Evolutionary conservation across 2,797 vertebrate genomes (phyloP).

Genomic region (Arnoldichthys spilopterus): DNA sequence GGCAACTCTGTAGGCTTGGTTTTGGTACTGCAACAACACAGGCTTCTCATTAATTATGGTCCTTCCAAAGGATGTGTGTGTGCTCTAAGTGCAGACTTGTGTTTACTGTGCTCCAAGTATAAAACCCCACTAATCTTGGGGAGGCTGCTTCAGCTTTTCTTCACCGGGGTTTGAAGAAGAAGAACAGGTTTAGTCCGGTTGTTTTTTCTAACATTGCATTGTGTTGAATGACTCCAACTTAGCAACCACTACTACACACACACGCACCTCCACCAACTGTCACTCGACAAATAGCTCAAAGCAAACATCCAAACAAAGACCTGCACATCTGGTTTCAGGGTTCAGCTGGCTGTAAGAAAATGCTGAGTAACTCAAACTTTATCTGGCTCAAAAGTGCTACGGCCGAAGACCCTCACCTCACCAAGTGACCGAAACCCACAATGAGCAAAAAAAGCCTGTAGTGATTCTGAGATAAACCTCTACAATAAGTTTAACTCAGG

Average conservation of each 20-base stretch:
- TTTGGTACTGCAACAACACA: neutral
- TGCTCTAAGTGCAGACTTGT: no score
- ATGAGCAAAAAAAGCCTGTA: no score
- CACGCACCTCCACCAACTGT: slow-evolving; percentile 26
- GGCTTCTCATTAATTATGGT: neutral
- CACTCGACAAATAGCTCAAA: slow-evolving; percentile 33
- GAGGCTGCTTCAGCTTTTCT: neutral
- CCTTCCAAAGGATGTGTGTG: neutral
- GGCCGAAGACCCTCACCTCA: neutral
- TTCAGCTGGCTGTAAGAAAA: neutral
- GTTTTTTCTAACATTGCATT: neutral
- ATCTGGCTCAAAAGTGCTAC: neutral
- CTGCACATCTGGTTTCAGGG: slow-evolving; percentile 35
- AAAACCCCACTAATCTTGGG: neutral
- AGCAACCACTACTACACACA: slow-evolving; percentile 22
- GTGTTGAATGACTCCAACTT: neutral
- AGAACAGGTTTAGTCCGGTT: neutral
- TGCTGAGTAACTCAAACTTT: neutral
- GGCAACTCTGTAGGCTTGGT: neutral
- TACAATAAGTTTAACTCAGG: no score
- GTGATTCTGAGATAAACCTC: no score
- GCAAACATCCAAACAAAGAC: slow-evolving; percentile 49
- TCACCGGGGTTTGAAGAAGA: neutral
- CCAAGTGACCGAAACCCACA: neutral
- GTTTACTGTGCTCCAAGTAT: neutral